Evolutionary conservation across 1,140 invertebrate species (phyloP).

Genomic region (Pantala flavescens): DNA sequence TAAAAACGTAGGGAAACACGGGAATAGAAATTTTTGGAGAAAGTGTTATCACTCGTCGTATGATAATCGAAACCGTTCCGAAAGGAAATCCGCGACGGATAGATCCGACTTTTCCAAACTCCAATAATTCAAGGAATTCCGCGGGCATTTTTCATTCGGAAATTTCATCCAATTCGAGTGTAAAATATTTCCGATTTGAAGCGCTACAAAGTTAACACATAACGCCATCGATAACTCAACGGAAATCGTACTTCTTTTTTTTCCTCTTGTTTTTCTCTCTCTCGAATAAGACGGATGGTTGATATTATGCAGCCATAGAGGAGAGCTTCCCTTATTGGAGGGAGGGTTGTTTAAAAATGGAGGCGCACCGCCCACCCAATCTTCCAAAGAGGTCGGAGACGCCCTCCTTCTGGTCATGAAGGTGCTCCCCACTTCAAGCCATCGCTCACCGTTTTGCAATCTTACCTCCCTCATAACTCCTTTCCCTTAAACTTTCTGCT

Average conservation of each 20-base stretch:
- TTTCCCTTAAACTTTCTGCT: too few relatives aligned
- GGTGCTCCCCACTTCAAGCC: too few relatives aligned
- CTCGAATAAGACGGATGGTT: neutral
- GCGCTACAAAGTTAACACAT: neutral
- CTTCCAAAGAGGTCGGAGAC: neutral
- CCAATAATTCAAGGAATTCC: too few relatives aligned
- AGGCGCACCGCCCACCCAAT: neutral
- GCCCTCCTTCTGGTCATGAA: neutral
- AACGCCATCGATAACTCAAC: neutral
- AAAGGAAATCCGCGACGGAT: too few relatives aligned
- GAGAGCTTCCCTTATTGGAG: constrained; percentile 3
- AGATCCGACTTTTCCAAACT: too few relatives aligned
- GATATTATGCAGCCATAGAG: neutral
- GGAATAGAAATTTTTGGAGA: too few relatives aligned
- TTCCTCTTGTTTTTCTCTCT: neutral
- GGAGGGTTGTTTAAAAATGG: neutral
- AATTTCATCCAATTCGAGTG: neutral
- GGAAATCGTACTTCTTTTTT: neutral
- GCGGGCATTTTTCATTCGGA: too few relatives aligned
- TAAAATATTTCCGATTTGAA: neutral
- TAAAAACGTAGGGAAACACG: too few relatives aligned
- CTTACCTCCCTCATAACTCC: too few relatives aligned
- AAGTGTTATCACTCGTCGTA: too few relatives aligned
- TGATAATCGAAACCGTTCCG: too few relatives aligned
- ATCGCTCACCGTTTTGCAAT: too few relatives aligned